Conservation (phyloP, 2,888 invertebrate species). For the Rugalucina vietnamica region DNA sequence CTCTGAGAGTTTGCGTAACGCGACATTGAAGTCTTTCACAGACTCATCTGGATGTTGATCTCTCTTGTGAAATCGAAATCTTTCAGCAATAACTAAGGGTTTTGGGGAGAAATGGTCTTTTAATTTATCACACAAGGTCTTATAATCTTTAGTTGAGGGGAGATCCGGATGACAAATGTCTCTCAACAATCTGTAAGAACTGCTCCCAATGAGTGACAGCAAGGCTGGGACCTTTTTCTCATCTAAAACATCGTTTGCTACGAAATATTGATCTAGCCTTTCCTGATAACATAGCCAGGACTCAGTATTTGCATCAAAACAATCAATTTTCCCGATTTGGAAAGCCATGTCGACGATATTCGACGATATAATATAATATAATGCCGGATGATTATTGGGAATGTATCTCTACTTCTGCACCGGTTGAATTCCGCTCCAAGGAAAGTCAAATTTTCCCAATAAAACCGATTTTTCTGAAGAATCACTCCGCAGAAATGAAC, state of each 20-base stretch:
- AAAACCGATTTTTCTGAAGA: not conserved
- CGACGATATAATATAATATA: no score
- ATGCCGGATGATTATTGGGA: not conserved
- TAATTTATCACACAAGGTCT: conserved; percentile 30
- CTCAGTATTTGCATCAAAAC: not conserved
- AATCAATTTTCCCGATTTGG: not conserved
- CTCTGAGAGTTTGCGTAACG: conserved; percentile 42
- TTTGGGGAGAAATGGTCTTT: conserved; percentile 49
- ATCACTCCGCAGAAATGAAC: not conserved
- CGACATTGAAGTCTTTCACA: conserved; percentile 38
- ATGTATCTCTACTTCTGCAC: not conserved
- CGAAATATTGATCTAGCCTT: conserved; percentile 1
- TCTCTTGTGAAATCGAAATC: conserved; percentile 58
- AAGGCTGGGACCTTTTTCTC: conserved; percentile 50
- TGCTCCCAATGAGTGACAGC: conserved; percentile 50
- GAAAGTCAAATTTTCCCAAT: not conserved
- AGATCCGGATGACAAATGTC: conserved; percentile 45
- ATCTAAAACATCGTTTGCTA: not conserved
- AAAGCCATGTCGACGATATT: not conserved
- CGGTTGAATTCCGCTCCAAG: not conserved
- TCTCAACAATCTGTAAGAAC: conserved; percentile 27
- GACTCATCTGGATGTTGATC: conserved; percentile 50
- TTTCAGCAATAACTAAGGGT: conserved; percentile 48
- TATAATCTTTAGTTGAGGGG: conserved; percentile 46
- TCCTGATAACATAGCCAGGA: not conserved